phyloP scores from a whole-genome alignment of 2,888 invertebrate species.

The Cheilosia vernalis region DNA sequence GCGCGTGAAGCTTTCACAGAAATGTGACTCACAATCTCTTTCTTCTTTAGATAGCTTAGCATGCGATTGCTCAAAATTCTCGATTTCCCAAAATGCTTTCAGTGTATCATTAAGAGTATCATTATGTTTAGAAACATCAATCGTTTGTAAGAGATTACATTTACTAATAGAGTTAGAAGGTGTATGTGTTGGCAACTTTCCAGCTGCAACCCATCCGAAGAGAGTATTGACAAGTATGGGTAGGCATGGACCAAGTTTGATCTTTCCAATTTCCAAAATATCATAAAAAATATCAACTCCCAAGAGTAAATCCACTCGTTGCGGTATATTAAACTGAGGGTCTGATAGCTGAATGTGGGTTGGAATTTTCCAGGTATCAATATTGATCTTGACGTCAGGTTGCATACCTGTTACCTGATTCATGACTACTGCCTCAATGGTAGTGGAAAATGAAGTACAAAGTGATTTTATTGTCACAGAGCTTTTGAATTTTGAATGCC shows the following conservation, averaged over 20 bases:
- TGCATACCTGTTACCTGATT: slow-evolving; percentile 26
- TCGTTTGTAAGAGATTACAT: not conserved
- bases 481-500: slow-evolving; percentile 25
- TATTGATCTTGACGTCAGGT: slow-evolving; percentile 30
- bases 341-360: slow-evolving; percentile 30
- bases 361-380: slow-evolving; percentile 36
- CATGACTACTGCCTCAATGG: slow-evolving; percentile 17
- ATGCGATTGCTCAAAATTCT: not conserved
- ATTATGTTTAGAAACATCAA: not conserved
- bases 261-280: slow-evolving; percentile 26
- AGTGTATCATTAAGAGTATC: not conserved
- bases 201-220: slow-evolving; percentile 46
- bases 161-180: not conserved
- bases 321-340: slow-evolving; percentile 27
- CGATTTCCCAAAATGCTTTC: not conserved
- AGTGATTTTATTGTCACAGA: slow-evolving; percentile 24
- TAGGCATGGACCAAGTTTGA: slow-evolving; percentile 24
- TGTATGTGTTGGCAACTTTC: slow-evolving; percentile 2
- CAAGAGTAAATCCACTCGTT: slow-evolving; percentile 36
- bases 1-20: not conserved
- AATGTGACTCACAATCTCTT: slow-evolving; percentile 2
- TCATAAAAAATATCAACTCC: slow-evolving; percentile 41
- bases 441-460: slow-evolving; percentile 23
- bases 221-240: slow-evolving; percentile 38
- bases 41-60: not conserved